Evolutionary conservation across 2,888 invertebrate species (phyloP).

Genomic region (Euproctis similis): DNA sequence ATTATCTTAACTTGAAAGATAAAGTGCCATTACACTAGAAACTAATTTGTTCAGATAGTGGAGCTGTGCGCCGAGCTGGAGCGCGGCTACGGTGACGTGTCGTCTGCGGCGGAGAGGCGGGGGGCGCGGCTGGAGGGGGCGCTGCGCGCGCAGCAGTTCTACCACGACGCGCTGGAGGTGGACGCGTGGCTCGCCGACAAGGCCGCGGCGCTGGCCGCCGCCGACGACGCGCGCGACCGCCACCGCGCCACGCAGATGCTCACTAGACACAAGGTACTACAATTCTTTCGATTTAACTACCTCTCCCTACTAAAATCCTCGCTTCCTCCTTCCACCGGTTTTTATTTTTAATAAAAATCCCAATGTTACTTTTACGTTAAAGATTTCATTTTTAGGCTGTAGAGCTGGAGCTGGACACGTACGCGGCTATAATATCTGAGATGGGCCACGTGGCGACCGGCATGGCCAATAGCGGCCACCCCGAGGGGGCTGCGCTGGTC

Average conservation of each 20-base stretch:
- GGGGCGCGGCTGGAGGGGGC: conserved; percentile 88
- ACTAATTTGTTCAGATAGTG: conserved; percentile 78
- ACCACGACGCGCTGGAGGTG: conserved; percentile 92
- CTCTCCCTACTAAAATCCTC: too few species aligned
- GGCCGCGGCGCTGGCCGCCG: conserved; percentile 85
- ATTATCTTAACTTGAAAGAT: too few species aligned
- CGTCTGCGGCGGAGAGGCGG: conserved; percentile 81
- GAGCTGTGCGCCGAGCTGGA: conserved; percentile 83
- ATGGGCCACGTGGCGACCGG: conserved; percentile 91
- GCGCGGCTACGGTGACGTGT: conserved; percentile 84
- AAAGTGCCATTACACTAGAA: too few species aligned
- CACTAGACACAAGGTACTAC: conserved; percentile 94
- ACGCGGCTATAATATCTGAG: conserved; percentile 92
- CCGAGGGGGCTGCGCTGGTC: conserved; percentile 87
- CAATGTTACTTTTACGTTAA: background rate
- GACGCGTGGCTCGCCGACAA: conserved; percentile 95
- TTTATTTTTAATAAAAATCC: too few species aligned
- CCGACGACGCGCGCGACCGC: conserved; percentile 91
- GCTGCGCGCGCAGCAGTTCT: conserved; percentile 92
- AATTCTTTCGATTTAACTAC: too few species aligned
- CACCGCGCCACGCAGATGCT: conserved; percentile 94
- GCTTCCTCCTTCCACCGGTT: too few species aligned
- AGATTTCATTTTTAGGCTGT: conserved; percentile 78
- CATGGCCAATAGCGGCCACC: conserved; percentile 88
- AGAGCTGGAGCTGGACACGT: conserved; percentile 92